These are phyloP conservation scores for Acrossocheilus fasciatus DNA, from an alignment of 2,797 vertebrate species.

Conservation along the genomic window DNA sequence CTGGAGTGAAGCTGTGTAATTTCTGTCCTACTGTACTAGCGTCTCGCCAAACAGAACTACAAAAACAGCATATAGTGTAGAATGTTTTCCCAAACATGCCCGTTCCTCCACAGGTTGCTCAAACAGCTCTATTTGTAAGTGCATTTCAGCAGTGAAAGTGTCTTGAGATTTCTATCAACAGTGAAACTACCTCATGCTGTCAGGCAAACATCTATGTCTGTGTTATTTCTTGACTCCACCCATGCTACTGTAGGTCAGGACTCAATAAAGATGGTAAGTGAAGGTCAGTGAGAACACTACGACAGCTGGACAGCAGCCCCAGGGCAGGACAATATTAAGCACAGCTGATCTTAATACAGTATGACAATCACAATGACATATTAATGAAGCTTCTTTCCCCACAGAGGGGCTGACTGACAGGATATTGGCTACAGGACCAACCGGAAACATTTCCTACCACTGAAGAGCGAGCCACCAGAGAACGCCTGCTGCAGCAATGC, in stretches of 20 bases:
- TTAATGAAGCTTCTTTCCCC: constrained; percentile 59
- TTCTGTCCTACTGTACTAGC: not conserved
- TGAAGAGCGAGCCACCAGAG: not conserved
- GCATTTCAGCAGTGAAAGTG: not conserved
- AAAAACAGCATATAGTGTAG: not conserved
- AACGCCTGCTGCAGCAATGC: not conserved
- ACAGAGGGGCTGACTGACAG: constrained; percentile 44
- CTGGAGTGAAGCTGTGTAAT: not conserved
- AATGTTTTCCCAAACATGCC: not conserved
- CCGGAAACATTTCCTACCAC: constrained; percentile 45
- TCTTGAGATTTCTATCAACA: not conserved
- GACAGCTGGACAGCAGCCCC: constrained; percentile 50
- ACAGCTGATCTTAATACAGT: constrained; percentile 60
- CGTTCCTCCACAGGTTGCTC: not conserved
- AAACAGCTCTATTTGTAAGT: not conserved
- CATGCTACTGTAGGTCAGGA: constrained; percentile 17
- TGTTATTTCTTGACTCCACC: not conserved
- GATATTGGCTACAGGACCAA: constrained; percentile 33
- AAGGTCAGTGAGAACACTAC: constrained; percentile 46
- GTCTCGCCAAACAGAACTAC: not conserved
- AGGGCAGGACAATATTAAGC: constrained; percentile 59
- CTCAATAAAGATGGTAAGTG: constrained; percentile 42
- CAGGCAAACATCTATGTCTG: not conserved
- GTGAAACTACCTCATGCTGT: not conserved
- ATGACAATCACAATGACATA: constrained; percentile 61